Evolutionary conservation across 2,888 invertebrate genomes (phyloP).

Genomic region (Alsophila aescularia): DNA sequence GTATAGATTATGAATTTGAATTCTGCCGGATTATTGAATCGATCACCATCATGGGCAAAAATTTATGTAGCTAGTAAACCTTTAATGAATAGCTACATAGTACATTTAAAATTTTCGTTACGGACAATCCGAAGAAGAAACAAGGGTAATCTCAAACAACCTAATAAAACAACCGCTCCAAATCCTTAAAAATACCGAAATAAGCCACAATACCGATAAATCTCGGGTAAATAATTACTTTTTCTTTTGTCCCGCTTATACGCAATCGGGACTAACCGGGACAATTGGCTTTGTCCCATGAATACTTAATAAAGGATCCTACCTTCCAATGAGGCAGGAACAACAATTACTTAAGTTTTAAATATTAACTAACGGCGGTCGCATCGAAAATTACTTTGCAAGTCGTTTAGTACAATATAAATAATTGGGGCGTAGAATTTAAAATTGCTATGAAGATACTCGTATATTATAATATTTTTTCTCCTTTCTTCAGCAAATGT

Average conservation of each 20-base stretch:
- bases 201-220: constrained; percentile 32
- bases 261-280: constrained; percentile 39
- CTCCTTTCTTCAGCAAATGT: too few relatives aligned
- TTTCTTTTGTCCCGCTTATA: constrained; percentile 40
- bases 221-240: constrained; percentile 47
- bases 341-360: constrained; percentile 42
- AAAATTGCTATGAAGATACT: not conserved
- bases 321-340: constrained; percentile 44
- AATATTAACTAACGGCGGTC: constrained; percentile 38
- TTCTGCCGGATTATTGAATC: too few relatives aligned
- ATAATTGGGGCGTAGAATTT: not conserved
- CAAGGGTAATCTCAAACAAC: constrained; percentile 2
- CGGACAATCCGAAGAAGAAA: not conserved
- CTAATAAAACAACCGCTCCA: constrained; percentile 30
- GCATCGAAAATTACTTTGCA: constrained; percentile 25
- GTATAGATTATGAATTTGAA: too few relatives aligned
- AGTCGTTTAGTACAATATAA: not conserved
- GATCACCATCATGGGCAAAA: too few relatives aligned
- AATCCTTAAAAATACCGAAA: constrained; percentile 27
- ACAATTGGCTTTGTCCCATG: constrained; percentile 56
- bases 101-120: not conserved
- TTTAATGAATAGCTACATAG: too few relatives aligned
- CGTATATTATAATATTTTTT: too few relatives aligned
- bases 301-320: constrained; percentile 55
- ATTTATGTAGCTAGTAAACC: too few relatives aligned